Evolutionary conservation across 1,140 invertebrate genomes (phyloP), one percentile per base, ranked within the genome.

Genomic region (Megalonaias nervosa): DNA sequence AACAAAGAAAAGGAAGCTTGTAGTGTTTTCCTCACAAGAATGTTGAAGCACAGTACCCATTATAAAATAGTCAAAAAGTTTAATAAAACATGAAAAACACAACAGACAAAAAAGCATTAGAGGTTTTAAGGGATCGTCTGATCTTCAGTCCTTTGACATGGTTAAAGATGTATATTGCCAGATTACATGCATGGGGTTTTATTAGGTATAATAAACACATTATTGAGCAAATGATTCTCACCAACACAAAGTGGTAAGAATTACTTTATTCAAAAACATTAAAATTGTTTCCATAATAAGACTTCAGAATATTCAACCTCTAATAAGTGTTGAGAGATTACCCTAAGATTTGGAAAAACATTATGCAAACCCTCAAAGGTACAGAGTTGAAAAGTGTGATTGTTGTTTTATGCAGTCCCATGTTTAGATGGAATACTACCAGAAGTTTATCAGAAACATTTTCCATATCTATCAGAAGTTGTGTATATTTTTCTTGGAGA

Each of bases 21-120:
- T 67, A 55, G 17, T 78, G 67, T 71, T 83, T 74, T 69, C 77
- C 82, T 55, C 75, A 79, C 38, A 79, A 76, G 59, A 38, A 64
- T 58, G 12, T 14, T 64, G 64, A 59, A 60, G 66, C 4, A n/a
- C 75, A 56, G 6, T 71, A n/a, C 61, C 59, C 60, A 21, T 6
- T 62, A 9, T 19, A 67, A 70, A 57, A 60, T 56, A 67, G 66
- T 70, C 55, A 17, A 5, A n/a, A 23, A 56, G 75, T 71, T 4
- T 58, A 23, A 57, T 38, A 76, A 26, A 19, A 31, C 58, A 71
- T 76, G 75, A 31, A 56, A 65, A 11, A 21, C 19, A 57, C 68
- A 70, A 71, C 75, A 57, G 9, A 16, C 48, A 71, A 76, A 71
- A 65, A 31, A 70, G 75, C 57, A 3, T 70, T n/a, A 71, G 64